These are phyloP conservation scores for Alexandromys fortis DNA, from an alignment of 2,113 vertebrate genomes.

Conservation along the genomic window DNA sequence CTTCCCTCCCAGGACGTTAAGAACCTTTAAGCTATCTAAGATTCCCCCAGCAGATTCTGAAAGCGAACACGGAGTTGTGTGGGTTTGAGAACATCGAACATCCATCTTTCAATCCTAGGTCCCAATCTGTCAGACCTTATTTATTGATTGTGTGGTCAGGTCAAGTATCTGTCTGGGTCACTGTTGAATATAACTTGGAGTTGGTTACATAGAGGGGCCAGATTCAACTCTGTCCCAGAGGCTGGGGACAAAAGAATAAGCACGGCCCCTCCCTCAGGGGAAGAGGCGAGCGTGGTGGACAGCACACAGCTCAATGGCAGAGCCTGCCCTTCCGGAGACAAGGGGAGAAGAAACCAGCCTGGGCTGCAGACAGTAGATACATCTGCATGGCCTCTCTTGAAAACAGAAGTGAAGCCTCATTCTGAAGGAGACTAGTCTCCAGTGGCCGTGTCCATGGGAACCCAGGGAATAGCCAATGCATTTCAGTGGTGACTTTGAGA, in stretches of 20 bases:
- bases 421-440: slow-evolving; percentile 48
- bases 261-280: neutral
- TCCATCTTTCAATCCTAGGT: neutral
- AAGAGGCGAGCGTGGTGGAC: neutral
- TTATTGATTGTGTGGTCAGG: neutral
- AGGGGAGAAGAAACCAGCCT: neutral
- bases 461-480: slow-evolving; percentile 50
- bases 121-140: neutral
- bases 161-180: neutral
- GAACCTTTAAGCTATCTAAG: neutral
- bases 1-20: neutral
- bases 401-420: slow-evolving; percentile 46
- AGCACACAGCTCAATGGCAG: neutral
- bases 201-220: neutral
- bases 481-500: slow-evolving; percentile 80
- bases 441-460: neutral
- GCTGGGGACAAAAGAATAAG: neutral
- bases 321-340: neutral
- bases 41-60: neutral
- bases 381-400: too few relatives aligned
- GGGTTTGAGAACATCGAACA: neutral
- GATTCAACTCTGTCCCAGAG: neutral
- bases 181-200: neutral
- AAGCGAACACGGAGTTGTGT: neutral
- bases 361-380: too few relatives aligned